Base-by-base conservation (phyloP, 1,140 invertebrate species). In the Zaprionus kolodkinae region DNA sequence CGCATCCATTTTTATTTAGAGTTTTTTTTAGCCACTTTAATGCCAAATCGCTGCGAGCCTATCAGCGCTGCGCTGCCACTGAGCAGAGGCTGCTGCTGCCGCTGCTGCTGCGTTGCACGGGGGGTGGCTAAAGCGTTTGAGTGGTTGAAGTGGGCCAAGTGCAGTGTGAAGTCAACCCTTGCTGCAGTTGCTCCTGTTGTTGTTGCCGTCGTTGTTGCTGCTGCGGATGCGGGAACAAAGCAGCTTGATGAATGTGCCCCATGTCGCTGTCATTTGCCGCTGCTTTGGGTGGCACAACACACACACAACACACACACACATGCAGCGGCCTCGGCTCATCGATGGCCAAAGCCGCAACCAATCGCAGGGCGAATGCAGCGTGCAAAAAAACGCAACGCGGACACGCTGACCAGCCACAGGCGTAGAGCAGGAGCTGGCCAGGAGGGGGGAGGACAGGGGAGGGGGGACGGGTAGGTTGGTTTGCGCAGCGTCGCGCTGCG, bases 361-460 rank as follows among this genome's bases (percentile, higher is more conserved):
- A 88, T 88, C 80, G 84, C 78, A 88, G 65, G 68, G 80, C 84
- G 66, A 88, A 73, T 88, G 84, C 84, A 88, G 80, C 70, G 67
- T 84, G 84, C 84, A 88, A 88, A 88, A 85, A 88, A 88, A 88
- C 84, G 84, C 84, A 88, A 36, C 55, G 54, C 68, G 75, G 71
- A 79, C 78, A 74, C 62, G 80, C 73, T 88, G 83, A 84, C 84
- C 84, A 79, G 83, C 74, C 74, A 67, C 70, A 66, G 33, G n/a
- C 12, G 36, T 2, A 2, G 36, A 12, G 50, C 17, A 17, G 40
- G 56, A 9, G 7, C 38, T 25, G 45, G n/a, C 1, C n/a, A n/a
- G 11, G 54, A 0, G 11, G 6, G 1, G 27, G 12, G 15, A 4
- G n/a, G 62, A 25, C 45, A 21, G 45, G 6, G 10, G 45, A 17